phyloP scores from a whole-genome alignment of 2,888 invertebrate genomes.

The Augiades crinisus region DNA sequence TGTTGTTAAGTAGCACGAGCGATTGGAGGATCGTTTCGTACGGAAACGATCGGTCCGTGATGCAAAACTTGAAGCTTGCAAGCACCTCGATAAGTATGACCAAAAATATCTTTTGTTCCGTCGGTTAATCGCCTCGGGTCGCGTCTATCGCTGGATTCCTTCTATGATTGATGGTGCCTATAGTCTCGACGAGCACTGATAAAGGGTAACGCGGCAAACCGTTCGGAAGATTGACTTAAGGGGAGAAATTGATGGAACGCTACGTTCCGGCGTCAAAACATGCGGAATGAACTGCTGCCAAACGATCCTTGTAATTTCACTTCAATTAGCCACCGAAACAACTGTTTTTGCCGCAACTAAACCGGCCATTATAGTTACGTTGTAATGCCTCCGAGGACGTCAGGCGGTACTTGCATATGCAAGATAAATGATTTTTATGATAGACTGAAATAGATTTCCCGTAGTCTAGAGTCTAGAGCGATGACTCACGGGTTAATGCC shows the following conservation, averaged over 20 bases:
- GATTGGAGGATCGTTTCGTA: slow-evolving; percentile 20
- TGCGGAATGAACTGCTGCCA: slow-evolving; percentile 43
- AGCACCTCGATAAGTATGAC: slow-evolving; percentile 38
- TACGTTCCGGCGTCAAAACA: slow-evolving; percentile 44
- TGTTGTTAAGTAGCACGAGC: slow-evolving; percentile 15
- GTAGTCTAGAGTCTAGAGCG: slow-evolving; percentile 19
- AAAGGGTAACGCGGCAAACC: slow-evolving; percentile 58
- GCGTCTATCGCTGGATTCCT: slow-evolving; percentile 49
- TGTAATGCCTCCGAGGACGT: slow-evolving; percentile 9
- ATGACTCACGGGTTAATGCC: slow-evolving; percentile 21
- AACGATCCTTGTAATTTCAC: slow-evolving; percentile 29
- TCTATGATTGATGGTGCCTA: slow-evolving; percentile 73
- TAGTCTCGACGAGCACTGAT: slow-evolving; percentile 58
- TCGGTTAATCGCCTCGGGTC: slow-evolving; percentile 57
- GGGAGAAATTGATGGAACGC: slow-evolving; percentile 48
- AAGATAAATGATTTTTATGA: slow-evolving; percentile 27
- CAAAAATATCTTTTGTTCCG: slow-evolving; percentile 63
- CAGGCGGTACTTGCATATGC: slow-evolving; percentile 18
- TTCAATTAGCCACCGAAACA: slow-evolving; percentile 23
- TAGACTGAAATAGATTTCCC: slow-evolving; percentile 24
- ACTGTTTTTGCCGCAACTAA: slow-evolving; percentile 21
- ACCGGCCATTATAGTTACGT: slow-evolving; percentile 10
- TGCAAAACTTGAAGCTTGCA: slow-evolving; percentile 24
- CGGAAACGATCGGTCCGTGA: slow-evolving; percentile 26
- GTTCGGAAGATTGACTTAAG: slow-evolving; percentile 59